Evolutionary conservation across 2,113 vertebrate species (phyloP), one percentile per base, ranked within the genome.

Genomic region (Zeus faber): DNA sequence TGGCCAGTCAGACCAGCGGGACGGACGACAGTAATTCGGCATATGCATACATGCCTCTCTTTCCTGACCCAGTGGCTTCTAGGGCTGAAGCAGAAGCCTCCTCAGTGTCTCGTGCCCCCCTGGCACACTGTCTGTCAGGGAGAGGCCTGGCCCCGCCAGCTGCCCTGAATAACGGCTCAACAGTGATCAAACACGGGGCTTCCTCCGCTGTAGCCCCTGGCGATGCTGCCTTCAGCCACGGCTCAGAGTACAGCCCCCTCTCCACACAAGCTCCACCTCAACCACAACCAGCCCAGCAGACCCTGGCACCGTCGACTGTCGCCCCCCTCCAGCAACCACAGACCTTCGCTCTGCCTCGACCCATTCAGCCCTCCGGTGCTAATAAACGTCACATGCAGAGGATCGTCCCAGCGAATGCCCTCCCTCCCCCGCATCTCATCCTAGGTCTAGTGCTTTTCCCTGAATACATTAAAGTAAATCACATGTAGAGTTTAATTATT

Each of bases 361-460:
- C 89, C 26, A 68, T 92, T 45, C 80, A 87, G 62, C 49, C 90
- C 46, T 55, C 82, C 14, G 67, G 67, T 54, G 55, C 89, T 76
- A 87, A 79, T 64, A 93, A 89, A 55, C 92, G 91, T 46, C 88
- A 91, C 22, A 83, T 91, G 50, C 91, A 91, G 50, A 92, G 94
- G 74, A 90, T 90, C 54, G 92, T 91, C 66, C 91, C 93, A 59
- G 92, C 91, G 57, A 84, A 44, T 45, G 61, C 86, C 0, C 89
- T 95, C 63, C 82, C 89, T 2, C 46, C 85, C 0, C 37, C 85
- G n/a, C 87, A 84, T 20, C 77, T 90, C 49, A 82, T 89, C 65
- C 73, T 89, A 85, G 87, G 89, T 90, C 25, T 54, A 84, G 70
- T 17, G 3, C 58, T 53, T 5, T 6, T 22, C 44, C 1, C n/a